These are phyloP conservation scores for Dryococelus australis DNA, from an alignment of 2,888 invertebrate genomes.

Conservation along the genomic window DNA sequence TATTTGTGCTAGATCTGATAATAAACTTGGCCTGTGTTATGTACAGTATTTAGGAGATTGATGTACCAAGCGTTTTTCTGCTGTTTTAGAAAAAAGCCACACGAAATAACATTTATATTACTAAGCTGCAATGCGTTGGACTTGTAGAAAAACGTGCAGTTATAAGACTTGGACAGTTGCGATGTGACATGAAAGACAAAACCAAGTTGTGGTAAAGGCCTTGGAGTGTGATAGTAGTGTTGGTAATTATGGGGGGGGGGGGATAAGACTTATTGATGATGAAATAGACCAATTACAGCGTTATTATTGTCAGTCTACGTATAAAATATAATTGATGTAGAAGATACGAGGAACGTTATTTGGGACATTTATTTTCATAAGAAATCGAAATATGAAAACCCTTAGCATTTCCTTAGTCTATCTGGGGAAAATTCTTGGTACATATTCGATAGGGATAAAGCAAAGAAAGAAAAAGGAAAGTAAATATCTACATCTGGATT, in stretches of 20 bases:
- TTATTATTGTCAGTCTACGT: conserved; percentile 43
- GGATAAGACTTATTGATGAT: conserved; percentile 31
- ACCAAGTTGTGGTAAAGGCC: conserved; percentile 36
- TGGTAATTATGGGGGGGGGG: no score
- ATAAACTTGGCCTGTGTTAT: background rate
- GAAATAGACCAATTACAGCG: conserved; percentile 37
- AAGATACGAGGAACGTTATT: conserved; percentile 41
- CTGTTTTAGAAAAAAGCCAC: background rate
- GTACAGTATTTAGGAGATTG: conserved; percentile 12
- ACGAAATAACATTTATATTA: background rate
- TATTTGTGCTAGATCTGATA: background rate
- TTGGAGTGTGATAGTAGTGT: background rate
- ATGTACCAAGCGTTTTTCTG: background rate
- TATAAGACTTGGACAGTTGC: conserved; percentile 27
- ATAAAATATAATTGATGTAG: conserved; percentile 34
- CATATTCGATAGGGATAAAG: background rate
- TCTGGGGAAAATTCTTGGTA: conserved; percentile 41
- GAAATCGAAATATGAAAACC: conserved; percentile 40
- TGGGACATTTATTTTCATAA: conserved; percentile 44
- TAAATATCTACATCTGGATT: conserved; percentile 36
- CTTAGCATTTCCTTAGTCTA: conserved; percentile 40
- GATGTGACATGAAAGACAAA: conserved; percentile 36
- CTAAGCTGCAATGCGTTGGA: conserved; percentile 38
- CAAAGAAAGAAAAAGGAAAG: background rate
- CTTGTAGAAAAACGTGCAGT: conserved; percentile 38